A percentile compares a stretch with the other conserved stretches of the same genome.
Conservation (phyloP, 2,888 invertebrate genomes). For the Drosophila siamana region DNA sequence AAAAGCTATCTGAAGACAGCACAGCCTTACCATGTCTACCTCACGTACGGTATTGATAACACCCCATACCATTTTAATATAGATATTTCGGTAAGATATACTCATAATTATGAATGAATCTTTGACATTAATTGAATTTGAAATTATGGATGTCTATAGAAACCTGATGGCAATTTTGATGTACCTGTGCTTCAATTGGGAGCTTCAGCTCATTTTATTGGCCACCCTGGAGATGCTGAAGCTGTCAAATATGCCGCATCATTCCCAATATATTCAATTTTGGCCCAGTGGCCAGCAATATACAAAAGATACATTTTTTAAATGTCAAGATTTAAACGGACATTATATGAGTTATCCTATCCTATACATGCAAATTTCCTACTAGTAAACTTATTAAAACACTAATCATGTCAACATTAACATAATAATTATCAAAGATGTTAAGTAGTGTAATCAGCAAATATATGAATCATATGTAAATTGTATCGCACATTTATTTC, state of each 20-base stretch:
- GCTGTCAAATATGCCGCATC: slow-evolving; percentile 83
- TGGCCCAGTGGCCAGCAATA: slow-evolving; percentile 86
- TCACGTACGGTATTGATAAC: slow-evolving; percentile 68
- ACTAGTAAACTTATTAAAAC: no score
- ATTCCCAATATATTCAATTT: slow-evolving; percentile 85
- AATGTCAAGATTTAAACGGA: not conserved
- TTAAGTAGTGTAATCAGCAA: not conserved
- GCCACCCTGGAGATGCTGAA: slow-evolving; percentile 83
- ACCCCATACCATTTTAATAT: slow-evolving; percentile 70
- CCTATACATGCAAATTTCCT: no score
- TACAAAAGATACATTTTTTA: slow-evolving; percentile 84
- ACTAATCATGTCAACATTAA: no score
- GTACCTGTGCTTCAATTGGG: slow-evolving; percentile 84
- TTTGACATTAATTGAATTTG: not conserved
- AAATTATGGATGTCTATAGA: slow-evolving; percentile 30
- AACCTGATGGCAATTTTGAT: slow-evolving; percentile 58
- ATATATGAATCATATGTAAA: not conserved
- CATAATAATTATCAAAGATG: no score
- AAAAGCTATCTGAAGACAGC: slow-evolving; percentile 56
- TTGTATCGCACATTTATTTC: no score
- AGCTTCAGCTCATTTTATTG: slow-evolving; percentile 85
- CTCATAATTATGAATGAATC: not conserved
- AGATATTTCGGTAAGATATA: slow-evolving; percentile 60
- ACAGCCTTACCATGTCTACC: slow-evolving; percentile 75
- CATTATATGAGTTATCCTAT: no score